phyloP scores from a whole-genome alignment of 1,140 invertebrate species.

The Ceratosolen fusciceps region DNA sequence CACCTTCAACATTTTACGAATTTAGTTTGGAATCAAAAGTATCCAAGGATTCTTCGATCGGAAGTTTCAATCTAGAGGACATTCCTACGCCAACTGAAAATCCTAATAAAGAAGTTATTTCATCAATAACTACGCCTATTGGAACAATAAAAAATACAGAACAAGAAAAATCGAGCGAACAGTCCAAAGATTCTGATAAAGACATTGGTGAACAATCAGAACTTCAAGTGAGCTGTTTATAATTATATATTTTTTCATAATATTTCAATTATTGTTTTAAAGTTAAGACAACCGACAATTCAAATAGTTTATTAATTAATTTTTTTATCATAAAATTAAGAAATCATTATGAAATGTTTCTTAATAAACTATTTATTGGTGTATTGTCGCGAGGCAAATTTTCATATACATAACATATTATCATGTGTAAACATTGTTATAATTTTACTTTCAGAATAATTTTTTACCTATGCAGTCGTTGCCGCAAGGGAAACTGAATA shows the following conservation, averaged over 20 bases:
- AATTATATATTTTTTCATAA: too few relatives aligned
- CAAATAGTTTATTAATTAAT: too few relatives aligned
- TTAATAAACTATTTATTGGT: too few relatives aligned
- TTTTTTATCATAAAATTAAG: neutral
- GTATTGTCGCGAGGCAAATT: too few relatives aligned
- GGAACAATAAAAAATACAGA: neutral
- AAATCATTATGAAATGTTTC: too few relatives aligned
- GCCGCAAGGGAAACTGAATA: slow-evolving; percentile 4
- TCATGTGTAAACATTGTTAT: too few relatives aligned
- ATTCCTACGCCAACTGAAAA: slow-evolving; percentile 15
- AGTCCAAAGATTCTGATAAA: neutral
- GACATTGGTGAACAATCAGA: neutral
- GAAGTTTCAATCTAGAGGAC: slow-evolving; percentile 10
- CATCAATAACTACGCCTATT: neutral
- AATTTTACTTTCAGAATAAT: slow-evolving; percentile 3
- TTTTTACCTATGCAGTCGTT: neutral
- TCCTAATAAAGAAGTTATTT: neutral
- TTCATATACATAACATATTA: too few relatives aligned
- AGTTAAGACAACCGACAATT: too few relatives aligned
- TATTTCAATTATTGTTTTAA: neutral
- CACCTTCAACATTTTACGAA: slow-evolving; percentile 52
- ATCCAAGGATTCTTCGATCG: slow-evolving; percentile 42
- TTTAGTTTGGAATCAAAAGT: slow-evolving; percentile 62
- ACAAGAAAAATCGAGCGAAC: slow-evolving; percentile 4
- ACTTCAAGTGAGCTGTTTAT: neutral